Evolutionary conservation across 2,797 vertebrate species (phyloP), one percentile per base, ranked within the genome.

Genomic region (Chrosomus eos): DNA sequence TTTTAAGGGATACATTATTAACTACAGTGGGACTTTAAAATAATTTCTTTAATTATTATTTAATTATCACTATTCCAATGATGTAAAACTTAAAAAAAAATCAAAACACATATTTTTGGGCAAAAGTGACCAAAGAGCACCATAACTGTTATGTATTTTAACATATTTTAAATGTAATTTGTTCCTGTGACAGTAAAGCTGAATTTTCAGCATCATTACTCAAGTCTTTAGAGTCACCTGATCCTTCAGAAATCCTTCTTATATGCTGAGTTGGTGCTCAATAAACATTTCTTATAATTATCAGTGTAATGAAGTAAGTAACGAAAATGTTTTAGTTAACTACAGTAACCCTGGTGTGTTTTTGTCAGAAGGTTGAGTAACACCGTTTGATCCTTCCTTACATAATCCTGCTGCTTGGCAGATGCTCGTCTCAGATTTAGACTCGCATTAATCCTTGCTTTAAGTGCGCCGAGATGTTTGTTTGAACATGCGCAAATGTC

Each of bases 341-440:
- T 64, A 18, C 60, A 64, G 16, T 28, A 28, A 62, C n/a, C 58
- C n/a, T 28, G 1, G n/a, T 74, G 18, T 75, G 77, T 31, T 67
- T 45, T 51, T 80, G 62, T 80, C 77, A 80, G 77, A 80, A 72
- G 33, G 70, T 71, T 48, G 81, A 87, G 31, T 83, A 64, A 80
- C 82, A 85, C 66, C 55, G 73, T 73, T 10, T 79, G 87, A 74
- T 86, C 77, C 66, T 53, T 64, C 31, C 45, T 88, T 91, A 53
- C 87, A 28, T 95, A 94, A 95, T 95, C 94, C 92, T n/a, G 73
- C 1, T 72, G 73, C 48, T 83, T 90, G 90, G 87, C 87, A 82
- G 81, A 86, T 89, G 90, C 72, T 81, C 67, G 84, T 74, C 88
- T 90, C 89, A 89, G 92, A 93, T 92, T 95, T 93, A 95, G 92